A percentile compares a stretch with the other conserved stretches of the same genome.
These are phyloP conservation scores for Drosophila repleta DNA, from an alignment of 1,140 invertebrate species.

Conservation along the genomic window DNA sequence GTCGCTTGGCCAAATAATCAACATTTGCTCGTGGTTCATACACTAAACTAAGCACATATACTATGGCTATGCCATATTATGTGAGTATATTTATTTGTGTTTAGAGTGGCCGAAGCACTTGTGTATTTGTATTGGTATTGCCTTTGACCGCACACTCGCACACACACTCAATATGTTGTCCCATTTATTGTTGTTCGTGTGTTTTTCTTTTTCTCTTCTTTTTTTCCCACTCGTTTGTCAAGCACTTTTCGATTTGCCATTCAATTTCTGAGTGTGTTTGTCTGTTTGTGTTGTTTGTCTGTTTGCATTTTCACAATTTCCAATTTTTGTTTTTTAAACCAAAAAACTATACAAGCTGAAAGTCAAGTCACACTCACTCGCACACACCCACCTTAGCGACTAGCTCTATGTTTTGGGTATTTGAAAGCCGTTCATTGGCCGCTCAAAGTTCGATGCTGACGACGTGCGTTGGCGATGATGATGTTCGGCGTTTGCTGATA, in stretches of 20 bases:
- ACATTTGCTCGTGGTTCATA: constrained; percentile 51
- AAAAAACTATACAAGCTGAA: constrained; percentile 56
- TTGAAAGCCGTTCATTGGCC: constrained; percentile 46
- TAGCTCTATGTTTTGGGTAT: constrained; percentile 54
- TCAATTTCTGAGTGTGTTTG: constrained; percentile 45
- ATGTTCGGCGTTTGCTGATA: constrained; percentile 12
- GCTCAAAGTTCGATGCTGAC: constrained; percentile 29
- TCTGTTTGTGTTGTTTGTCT: constrained; percentile 18
- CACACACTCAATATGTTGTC: constrained; percentile 45
- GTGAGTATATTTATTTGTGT: constrained; percentile 24
- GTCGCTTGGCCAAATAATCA: constrained; percentile 66
- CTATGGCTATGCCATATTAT: not conserved
- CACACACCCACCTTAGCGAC: constrained; percentile 59
- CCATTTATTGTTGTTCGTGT: constrained; percentile 42
- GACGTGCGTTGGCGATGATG: constrained; percentile 13
- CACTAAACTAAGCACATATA: constrained; percentile 2
- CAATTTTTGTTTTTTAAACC: constrained; percentile 44
- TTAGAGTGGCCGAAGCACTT: constrained; percentile 34
- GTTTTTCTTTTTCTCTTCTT: constrained; percentile 31
- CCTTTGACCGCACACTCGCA: constrained; percentile 11
- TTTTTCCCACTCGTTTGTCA: constrained; percentile 51
- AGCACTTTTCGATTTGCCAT: constrained; percentile 73
- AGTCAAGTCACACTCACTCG: constrained; percentile 44
- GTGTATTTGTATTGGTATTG: constrained; percentile 45
- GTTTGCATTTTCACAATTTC: constrained; percentile 8